Base-by-base conservation (phyloP, 1,140 invertebrate genomes). In the Aricia agestis region DNA sequence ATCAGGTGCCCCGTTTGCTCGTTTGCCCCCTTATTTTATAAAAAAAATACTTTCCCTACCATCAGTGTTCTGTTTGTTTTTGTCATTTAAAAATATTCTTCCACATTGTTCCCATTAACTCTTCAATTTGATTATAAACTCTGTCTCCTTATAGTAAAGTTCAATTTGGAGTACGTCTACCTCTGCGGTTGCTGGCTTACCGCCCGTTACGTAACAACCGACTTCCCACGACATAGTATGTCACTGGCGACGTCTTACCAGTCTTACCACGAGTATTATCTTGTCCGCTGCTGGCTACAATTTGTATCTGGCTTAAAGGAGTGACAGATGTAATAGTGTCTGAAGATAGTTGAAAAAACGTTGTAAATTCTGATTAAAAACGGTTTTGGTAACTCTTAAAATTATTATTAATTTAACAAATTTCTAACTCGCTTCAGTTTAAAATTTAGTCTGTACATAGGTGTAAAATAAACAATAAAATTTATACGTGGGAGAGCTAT, bases 141-240 rank as follows among this genome's bases (percentile, higher is more conserved):
- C 3, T 52, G 11, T 1, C 4, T 3, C 45, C 10, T 52, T 13
- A 15, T 2, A 15, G 13, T 52, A 52, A 15, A 15, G 45, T 52
- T 52, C 45, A 52, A 15, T 52, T 13, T 52, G 45, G 45, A 52
- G 3, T 52, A 15, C 45, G 6, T 13, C 4, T 11, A 52, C 45
- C 45, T 52, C 45, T 52, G 45, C 45, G 45, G 45, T 52, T 52
- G 2, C 36, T 36, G 9, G 71, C 61, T 58, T 68, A 59, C 67
- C 67, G 66, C 71, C 17, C 31, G 71, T 72, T 68, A 72, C 67
- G 59, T 65, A 68, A 69, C 36, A 41, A 68, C 9, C 45, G 41
- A 9, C 65, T 61, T 36, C 66, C 19, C 41, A 52, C 66, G 19
- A 18, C 19, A 10, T 25, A 18, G n/a, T 63, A 63, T 63, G 17